Base-by-base conservation (phyloP, 2,113 vertebrate species). In the Puffinus mauretanicus region DNA sequence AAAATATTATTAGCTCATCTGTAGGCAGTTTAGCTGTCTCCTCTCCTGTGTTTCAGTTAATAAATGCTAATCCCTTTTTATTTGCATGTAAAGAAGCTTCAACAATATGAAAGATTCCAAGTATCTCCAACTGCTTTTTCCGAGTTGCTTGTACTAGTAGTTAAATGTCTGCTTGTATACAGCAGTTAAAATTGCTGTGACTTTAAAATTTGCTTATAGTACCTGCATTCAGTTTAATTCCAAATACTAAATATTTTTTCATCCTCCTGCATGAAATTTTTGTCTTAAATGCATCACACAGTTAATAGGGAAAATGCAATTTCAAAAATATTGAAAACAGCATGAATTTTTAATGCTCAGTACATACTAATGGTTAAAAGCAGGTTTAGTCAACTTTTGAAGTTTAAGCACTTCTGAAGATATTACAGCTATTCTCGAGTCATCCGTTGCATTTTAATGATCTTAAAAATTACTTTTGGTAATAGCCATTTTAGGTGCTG, bases 381-480 rank as follows among this genome's bases (percentile, higher is more conserved):
- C 19, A 58, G 42, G 4, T 82, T 91, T 69, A 85, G 66, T 80
- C 49, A 76, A 19, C 29, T 72, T 84, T 2, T 21, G 34, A 64
- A 30, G 34, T 71, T 58, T 38, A 62, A 72, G 40, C n/a, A 9
- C 21, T 66, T 66, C 27, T 60, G 27, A 46, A 75, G 80, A 55
- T 57, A 64, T 1, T 67, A 14, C 69, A 82, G 51, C 42, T 84
- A 20, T 73, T 73, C 55, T 83, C 0, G 0, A 61, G 49, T 58
- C 38, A 73, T 57, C 30, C 49, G 22, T 14, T 87, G 46, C 32
- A 27, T 91, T 95, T 95, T 95, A 82, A 65, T 62, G 27, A 44
- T 47, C 75, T 93, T 89, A 88, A 95, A 93, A 94, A 89, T 94
- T 47, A 49, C 67, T 90, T 90, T 55, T 22, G 42, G 61, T 96